Base-by-base conservation (phyloP, 2,888 invertebrate species). In the Tetropium fuscum region DNA sequence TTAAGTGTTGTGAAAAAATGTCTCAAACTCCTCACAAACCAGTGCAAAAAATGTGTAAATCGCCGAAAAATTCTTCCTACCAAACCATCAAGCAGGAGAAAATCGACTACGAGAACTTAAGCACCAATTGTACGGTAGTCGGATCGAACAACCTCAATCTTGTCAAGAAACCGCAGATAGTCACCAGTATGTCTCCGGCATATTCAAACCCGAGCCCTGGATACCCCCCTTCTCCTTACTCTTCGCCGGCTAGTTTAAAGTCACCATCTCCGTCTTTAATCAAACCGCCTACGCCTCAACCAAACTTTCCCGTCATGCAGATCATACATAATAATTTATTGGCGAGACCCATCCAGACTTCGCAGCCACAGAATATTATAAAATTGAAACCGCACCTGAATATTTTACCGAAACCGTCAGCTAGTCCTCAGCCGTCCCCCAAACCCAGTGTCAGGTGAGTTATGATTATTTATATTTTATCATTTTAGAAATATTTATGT, bases 341-440 rank as follows among this genome's bases (percentile, higher is more conserved):
- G 53, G 76, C 80, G 4, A 72, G 80, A 54, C 79, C 78, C 3
- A 76, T 81, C 19, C 80, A 80, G 59, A 70, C 74, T 8, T 74
- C 76, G 38, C 78, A 78, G 57, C 74, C 75, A 7, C 80, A 81
- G 66, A 80, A 80, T 63, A 78, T 81, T 38, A 81, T 82, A 60
- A 82, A 82, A 66, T 71, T 82, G 55, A 82, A 82, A 63, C 82
- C 82, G 8, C 82, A 81, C 60, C 72, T 82, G 58, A 82, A 82
- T 69, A 82, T 82, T 61, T 70, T 82, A 63, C 82, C 82, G 5
- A 82, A 82, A 69, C 82, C 82, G n/a, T 77, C 80, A 59, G 80
- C 79, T 54, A 80, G 79, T 53, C 77, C 74, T 10, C 80, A 79
- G 66, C 80, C 78, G 16, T 77, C 80, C 53, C 80, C 80, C 4